Evolutionary conservation across 2,888 invertebrate genomes (phyloP).

Genomic region (Colostygia pectinataria): DNA sequence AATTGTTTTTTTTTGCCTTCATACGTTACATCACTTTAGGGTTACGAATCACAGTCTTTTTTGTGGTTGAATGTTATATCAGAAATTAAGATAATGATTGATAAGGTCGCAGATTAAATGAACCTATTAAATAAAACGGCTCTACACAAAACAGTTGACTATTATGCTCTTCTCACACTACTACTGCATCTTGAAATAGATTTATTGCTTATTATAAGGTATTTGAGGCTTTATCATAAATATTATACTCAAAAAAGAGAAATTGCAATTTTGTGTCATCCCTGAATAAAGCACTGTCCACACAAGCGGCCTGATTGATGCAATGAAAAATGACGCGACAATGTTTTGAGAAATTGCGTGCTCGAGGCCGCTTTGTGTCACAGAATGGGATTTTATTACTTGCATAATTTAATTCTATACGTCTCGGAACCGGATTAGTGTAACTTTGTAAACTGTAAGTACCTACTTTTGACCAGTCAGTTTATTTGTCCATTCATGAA

Average conservation of each 20-base stretch:
- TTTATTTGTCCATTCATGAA: slow-evolving; percentile 48
- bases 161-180: no score
- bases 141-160: no score
- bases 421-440: slow-evolving; percentile 58
- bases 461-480: slow-evolving; percentile 57
- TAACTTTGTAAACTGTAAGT: slow-evolving; percentile 50
- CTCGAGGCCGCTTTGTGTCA: slow-evolving; percentile 60
- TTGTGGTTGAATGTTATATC: no score
- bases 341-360: slow-evolving; percentile 79
- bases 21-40: no score
- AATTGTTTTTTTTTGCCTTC: no score
- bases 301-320: slow-evolving; percentile 76
- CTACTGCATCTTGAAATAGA: no score
- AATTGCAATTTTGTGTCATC: slow-evolving; percentile 45
- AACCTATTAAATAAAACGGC: no score
- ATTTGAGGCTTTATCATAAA: no score
- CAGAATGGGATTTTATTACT: slow-evolving; percentile 75
- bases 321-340: slow-evolving; percentile 81
- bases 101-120: no score
- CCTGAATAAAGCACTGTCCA: slow-evolving; percentile 53
- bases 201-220: no score
- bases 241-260: neutral
- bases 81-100: no score
- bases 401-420: slow-evolving; percentile 72
- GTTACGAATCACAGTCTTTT: no score